Conservation (phyloP, 2,888 invertebrate species). For the Clistopyga incitator region DNA sequence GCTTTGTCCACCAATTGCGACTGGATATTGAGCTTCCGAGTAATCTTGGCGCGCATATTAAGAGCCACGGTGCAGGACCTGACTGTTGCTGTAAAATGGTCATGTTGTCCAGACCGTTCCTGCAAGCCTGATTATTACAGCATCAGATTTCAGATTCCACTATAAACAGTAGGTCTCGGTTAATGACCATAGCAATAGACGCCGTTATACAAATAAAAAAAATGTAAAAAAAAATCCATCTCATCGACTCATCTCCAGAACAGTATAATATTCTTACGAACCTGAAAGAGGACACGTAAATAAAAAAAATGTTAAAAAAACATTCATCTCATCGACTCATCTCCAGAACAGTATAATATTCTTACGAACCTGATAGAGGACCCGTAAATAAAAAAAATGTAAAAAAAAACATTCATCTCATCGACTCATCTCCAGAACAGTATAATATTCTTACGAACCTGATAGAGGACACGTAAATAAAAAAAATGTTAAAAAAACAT, state of each 20-base stretch:
- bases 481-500: neutral
- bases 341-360: too few species aligned
- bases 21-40: conserved; percentile 83
- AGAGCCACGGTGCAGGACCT: conserved; percentile 89
- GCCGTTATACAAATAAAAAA: too few species aligned
- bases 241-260: neutral
- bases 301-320: too few species aligned
- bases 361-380: too few species aligned
- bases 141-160: too few species aligned
- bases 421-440: neutral
- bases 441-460: too few species aligned
- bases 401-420: neutral
- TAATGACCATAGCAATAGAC: too few species aligned
- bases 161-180: too few species aligned
- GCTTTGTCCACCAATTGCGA: conserved; percentile 73
- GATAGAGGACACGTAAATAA: too few species aligned
- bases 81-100: conserved; percentile 86
- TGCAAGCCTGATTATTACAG: conserved; percentile 77
- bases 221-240: neutral
- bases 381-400: too few species aligned
- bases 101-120: conserved; percentile 86
- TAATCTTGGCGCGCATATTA: conserved; percentile 88
- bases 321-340: neutral
- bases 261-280: too few species aligned
- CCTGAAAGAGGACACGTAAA: too few species aligned